Evolutionary conservation across 2,888 invertebrate genomes (phyloP), one percentile per base, ranked within the genome.

Genomic region (Lingula anatina): DNA sequence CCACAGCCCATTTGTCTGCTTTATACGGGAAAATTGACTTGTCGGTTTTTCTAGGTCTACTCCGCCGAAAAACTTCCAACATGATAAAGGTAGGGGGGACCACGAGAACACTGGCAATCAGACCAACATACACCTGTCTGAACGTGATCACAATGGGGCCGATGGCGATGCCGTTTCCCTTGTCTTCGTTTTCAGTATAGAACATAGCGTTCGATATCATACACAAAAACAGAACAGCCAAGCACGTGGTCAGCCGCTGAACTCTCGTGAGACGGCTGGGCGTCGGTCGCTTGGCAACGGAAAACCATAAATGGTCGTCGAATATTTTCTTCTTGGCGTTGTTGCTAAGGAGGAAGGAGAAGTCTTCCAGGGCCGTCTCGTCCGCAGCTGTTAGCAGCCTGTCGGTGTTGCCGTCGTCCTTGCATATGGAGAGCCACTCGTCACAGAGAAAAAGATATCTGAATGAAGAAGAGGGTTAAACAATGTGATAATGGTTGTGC

Each of bases 291-390:
- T n/a, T n/a, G n/a, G n/a, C n/a, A n/a, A n/a, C n/a, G n/a, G n/a
- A n/a, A n/a, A n/a, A n/a, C n/a, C 45, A 80, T 21, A 80, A 59
- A 51, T 80, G 79, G 9, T 70, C 73, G 51, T 80, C 79, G 1
- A 73, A 64, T 15, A 79, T 51, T 47, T 73, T 69, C 44, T 65
- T 60, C 40, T 65, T 65, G 2, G 73, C 57, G 4, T 67, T 70
- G 47, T 68, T 69, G 5, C 68, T 64, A 53, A 76, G 73, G 39
- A 78, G 60, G 47, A 75, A 73, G 25, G 61, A 61, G 54, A 77
- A 78, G 18, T 70, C 64, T 18, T 65, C 66, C 20, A 71, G 60
- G 39, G 76, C 73, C n/a, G 70, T 68, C 23, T 61, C 56, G 5
- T 68, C 64, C 18, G 73, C 69, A 1, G 74, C 73, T 5, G 73